phyloP scores from a whole-genome alignment of 2,113 vertebrate genomes.

The Panthera leo region DNA sequence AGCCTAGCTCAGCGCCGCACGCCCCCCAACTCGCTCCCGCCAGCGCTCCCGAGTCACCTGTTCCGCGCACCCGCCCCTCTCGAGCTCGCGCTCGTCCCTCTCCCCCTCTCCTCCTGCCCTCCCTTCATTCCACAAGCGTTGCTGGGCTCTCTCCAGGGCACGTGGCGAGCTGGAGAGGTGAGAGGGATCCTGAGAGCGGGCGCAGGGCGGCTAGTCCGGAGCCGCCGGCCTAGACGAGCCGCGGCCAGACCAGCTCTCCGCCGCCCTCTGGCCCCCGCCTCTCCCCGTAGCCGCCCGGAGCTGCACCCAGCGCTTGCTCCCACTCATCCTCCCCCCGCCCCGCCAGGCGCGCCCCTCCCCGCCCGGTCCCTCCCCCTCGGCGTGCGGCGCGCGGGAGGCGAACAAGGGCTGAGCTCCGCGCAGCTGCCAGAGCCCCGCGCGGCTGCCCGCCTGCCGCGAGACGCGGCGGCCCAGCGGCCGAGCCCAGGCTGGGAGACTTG shows the following conservation, averaged over 20 bases:
- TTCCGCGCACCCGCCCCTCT: slow-evolving; percentile 63
- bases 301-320: slow-evolving; percentile 51
- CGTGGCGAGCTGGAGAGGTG: slow-evolving; percentile 68
- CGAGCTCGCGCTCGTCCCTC: slow-evolving; percentile 58
- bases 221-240: not conserved
- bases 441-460: slow-evolving; percentile 83
- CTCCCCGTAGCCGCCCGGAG: slow-evolving; percentile 9
- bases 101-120: slow-evolving; percentile 77
- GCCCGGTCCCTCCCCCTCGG: slow-evolving; percentile 52
- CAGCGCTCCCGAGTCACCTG: slow-evolving; percentile 48
- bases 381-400: slow-evolving; percentile 76
- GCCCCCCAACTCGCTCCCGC: slow-evolving; percentile 50
- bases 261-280: slow-evolving; percentile 5
- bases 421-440: slow-evolving; percentile 81
- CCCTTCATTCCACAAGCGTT: slow-evolving; percentile 87
- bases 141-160: slow-evolving; percentile 73
- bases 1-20: not conserved
- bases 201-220: slow-evolving; percentile 30
- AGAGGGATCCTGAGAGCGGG: slow-evolving; percentile 40
- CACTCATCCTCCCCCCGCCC: slow-evolving; percentile 33
- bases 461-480: slow-evolving; percentile 80
- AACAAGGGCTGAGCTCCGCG: slow-evolving; percentile 79
- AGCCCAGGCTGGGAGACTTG: slow-evolving; percentile 81
- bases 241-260: not conserved
- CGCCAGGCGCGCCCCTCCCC: slow-evolving; percentile 69